Evolutionary conservation across 2,113 vertebrate genomes (phyloP).

Genomic region (Xiphophorus couchianus): DNA sequence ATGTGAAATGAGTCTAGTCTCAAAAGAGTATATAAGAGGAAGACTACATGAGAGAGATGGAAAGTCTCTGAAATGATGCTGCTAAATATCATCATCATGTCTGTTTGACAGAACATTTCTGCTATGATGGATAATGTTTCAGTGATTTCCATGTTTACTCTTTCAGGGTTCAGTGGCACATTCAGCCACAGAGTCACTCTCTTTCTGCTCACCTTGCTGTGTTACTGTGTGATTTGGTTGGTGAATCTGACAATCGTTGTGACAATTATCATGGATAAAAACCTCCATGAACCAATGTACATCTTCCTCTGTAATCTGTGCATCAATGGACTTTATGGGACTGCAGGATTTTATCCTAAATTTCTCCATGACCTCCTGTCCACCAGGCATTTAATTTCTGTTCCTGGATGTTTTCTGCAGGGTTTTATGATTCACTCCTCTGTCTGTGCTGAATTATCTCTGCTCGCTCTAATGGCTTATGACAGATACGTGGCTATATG

Average conservation of each 20-base stretch:
- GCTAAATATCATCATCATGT: neutral
- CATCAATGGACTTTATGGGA: constrained; percentile 57
- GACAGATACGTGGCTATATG: constrained; percentile 63
- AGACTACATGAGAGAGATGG: neutral
- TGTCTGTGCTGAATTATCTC: constrained; percentile 25
- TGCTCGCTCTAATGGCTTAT: constrained; percentile 46
- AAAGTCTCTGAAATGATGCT: neutral
- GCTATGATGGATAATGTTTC: constrained; percentile 47
- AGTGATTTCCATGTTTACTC: constrained; percentile 36
- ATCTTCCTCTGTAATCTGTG: constrained; percentile 58
- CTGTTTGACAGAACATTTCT: neutral
- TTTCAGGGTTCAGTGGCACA: constrained; percentile 34
- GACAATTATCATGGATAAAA: constrained; percentile 33
- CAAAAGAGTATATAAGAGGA: neutral
- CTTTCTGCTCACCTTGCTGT: constrained; percentile 46
- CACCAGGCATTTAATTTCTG: constrained; percentile 40
- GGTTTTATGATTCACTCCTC: constrained; percentile 50
- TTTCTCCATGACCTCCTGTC: constrained; percentile 52
- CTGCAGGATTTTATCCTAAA: constrained; percentile 55
- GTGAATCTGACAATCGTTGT: constrained; percentile 43
- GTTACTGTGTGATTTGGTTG: constrained; percentile 53
- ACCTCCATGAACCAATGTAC: constrained; percentile 60
- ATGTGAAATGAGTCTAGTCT: neutral
- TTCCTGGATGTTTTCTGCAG: constrained; percentile 51
- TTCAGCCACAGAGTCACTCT: constrained; percentile 19